Base-by-base conservation (phyloP, 1,140 invertebrate species). In the Lutraria rhynchaena region DNA sequence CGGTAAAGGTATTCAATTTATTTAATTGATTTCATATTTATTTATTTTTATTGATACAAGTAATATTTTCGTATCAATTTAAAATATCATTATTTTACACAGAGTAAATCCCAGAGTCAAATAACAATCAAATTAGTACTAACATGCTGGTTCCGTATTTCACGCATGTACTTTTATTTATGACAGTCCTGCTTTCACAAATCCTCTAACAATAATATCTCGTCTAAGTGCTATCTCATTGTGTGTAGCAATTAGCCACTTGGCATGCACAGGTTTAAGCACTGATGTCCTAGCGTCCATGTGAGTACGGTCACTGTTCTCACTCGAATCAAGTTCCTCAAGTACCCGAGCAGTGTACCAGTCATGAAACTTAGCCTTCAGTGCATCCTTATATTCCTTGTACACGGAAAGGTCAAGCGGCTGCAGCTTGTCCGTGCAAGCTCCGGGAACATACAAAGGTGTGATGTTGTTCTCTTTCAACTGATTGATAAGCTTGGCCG, bases 361-460 rank as follows among this genome's bases (percentile, higher is more conserved):
- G 19, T 70, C 41, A 22, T 74, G 70, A 44, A 74, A 74, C 4
- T 19, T 9, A 0, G 5, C 13, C 37, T 74, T 74, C 0, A 74
- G 22, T n/a, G 13, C 19, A 27, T 58, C 33, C 33, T 74, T 74
- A 53, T 57, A 58, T 0, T 57, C 49, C 11, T 57, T 3, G 35
- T 74, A 57, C 15, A 57, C 49, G 1, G 51, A 19, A 7, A 57
- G 33, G 24, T 74, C 70, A 29, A 70, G 44, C 9, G 44, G 67
- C 22, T 70, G 67, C 9, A 70, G 31, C 1, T 19, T 22, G 27
- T 74, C 70, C 13, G 49, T 74, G 41, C 70, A 57, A 7, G 44
- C 22, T 1, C 27, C 70, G 0, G 70, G 70, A 2, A 73, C 53
- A n/a, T n/a, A n/a, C n/a, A n/a, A n/a, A n/a, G n/a, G 33, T n/a